phyloP scores from a whole-genome alignment of 2,113 vertebrate genomes.

The Paralichthys olivaceus region DNA sequence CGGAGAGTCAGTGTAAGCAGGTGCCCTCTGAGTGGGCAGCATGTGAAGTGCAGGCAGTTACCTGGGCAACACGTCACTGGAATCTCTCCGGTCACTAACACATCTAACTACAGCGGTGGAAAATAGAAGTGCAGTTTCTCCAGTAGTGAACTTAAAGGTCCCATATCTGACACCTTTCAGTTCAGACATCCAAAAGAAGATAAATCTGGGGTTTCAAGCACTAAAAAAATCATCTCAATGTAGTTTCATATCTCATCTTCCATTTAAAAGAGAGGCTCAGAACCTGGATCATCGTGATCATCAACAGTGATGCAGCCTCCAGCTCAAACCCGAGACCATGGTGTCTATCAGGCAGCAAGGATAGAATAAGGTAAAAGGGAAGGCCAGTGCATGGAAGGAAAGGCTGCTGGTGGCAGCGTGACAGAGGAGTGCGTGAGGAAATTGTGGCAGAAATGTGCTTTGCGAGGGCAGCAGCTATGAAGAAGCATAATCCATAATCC shows the following conservation, averaged over 20 bases:
- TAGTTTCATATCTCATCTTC: too few species aligned
- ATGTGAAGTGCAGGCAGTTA: constrained; percentile 64
- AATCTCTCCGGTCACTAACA: constrained; percentile 40
- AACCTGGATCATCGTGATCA: neutral
- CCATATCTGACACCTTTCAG: neutral
- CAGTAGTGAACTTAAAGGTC: neutral
- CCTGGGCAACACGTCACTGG: constrained; percentile 71
- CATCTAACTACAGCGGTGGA: neutral
- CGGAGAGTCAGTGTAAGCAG: constrained; percentile 51
- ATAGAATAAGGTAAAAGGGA: too few species aligned
- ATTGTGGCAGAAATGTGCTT: too few species aligned
- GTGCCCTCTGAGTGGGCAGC: constrained; percentile 63
- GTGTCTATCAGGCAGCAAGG: too few species aligned
- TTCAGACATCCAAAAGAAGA: neutral
- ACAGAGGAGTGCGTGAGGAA: too few species aligned
- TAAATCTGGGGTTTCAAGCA: neutral
- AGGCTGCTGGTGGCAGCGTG: too few species aligned
- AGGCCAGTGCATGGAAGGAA: too few species aligned
- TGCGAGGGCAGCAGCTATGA: too few species aligned
- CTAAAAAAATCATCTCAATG: too few species aligned
- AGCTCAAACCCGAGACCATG: too few species aligned
- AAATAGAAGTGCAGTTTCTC: neutral
- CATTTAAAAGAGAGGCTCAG: neutral
- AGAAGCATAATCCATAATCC: too few species aligned
- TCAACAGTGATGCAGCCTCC: too few species aligned